Base-by-base conservation (phyloP, 2,113 vertebrate genomes). In the Eurystomus gularis region DNA sequence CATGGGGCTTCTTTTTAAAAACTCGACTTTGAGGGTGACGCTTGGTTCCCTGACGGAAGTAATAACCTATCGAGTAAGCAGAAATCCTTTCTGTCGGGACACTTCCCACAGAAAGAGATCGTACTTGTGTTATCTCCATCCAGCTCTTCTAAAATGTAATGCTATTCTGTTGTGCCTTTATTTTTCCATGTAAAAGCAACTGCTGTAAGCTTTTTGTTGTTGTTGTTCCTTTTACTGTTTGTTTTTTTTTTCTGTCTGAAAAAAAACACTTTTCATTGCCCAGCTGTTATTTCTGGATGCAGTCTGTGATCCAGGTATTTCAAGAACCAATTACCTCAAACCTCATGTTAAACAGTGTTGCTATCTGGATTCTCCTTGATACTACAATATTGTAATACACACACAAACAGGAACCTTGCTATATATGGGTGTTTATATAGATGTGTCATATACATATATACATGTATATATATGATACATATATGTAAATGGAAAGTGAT, bases 321-420 rank as follows among this genome's bases (percentile, higher is more conserved):
- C 98, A 98, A 98, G 97, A 99, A 99, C 98, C 97, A 98, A 94
- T 99, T 98, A 98, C 98, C 99, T 99, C 99, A 99, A 98, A 98
- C 94, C 97, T 98, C 96, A 95, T 93, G 97, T 98, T 97, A 98
- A 98, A 98, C 97, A 98, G 97, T 97, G 97, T 98, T 98, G 96
- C 97, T 97, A 94, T 97, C 98, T 97, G 97, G 98, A 97, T 93
- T 97, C 97, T 97, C 88, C 96, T 97, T 88, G 95, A 96, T 96
- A 96, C 96, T 96, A 97, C 96, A 94, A 96, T 97, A 97, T 97
- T 97, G 85, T 94, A 91, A 95, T 96, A 87, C 21, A 88, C 21
- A 83, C 88, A 70, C 94, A 87, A 73, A 97, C 96, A 97, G 97
- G 96, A 97, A 96, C 96, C 96, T 97, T 98, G 94, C 97, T 93